A percentile compares a stretch with the other conserved stretches of the same genome.
phyloP scores from a whole-genome alignment of 2,888 invertebrate species.

The Agrilus cyanescens region DNA sequence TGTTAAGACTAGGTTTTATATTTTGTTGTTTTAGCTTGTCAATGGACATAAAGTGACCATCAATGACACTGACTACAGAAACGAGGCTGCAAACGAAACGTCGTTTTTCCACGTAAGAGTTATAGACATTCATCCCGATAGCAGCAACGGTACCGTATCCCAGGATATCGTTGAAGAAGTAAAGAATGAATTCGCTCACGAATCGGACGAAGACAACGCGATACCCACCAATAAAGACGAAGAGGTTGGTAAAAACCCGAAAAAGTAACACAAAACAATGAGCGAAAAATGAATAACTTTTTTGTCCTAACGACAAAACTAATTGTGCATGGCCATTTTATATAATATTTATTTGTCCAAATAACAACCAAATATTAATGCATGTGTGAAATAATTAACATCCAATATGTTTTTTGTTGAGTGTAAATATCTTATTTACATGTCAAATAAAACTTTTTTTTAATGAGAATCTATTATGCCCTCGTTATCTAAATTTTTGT shows the following conservation, averaged over 20 bases:
- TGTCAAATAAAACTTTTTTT: slow-evolving; percentile 1
- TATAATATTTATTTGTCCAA: slow-evolving; percentile 8
- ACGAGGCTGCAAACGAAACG: slow-evolving; percentile 29
- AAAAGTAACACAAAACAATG: slow-evolving; percentile 21
- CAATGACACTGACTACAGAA: slow-evolving; percentile 41
- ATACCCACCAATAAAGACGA: slow-evolving; percentile 23
- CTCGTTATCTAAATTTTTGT: too few species aligned
- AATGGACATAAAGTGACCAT: slow-evolving; percentile 42
- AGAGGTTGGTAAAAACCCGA: slow-evolving; percentile 31
- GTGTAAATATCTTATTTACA: background rate
- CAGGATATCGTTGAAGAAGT: slow-evolving; percentile 14
- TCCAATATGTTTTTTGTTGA: background rate
- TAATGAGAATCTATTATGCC: too few species aligned
- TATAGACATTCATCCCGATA: slow-evolving; percentile 35
- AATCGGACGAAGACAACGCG: slow-evolving; percentile 22
- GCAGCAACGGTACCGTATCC: slow-evolving; percentile 9
- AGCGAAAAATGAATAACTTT: too few species aligned
- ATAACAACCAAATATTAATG: background rate
- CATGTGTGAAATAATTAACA: background rate
- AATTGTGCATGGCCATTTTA: slow-evolving; percentile 5
- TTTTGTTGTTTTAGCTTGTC: slow-evolving; percentile 39
- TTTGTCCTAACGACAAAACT: too few species aligned
- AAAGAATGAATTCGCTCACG: slow-evolving; percentile 25
- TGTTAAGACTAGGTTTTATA: too few species aligned
- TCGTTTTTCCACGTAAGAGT: slow-evolving; percentile 36